phyloP scores from a whole-genome alignment of 2,113 vertebrate genomes.

The Macrotus californicus region DNA sequence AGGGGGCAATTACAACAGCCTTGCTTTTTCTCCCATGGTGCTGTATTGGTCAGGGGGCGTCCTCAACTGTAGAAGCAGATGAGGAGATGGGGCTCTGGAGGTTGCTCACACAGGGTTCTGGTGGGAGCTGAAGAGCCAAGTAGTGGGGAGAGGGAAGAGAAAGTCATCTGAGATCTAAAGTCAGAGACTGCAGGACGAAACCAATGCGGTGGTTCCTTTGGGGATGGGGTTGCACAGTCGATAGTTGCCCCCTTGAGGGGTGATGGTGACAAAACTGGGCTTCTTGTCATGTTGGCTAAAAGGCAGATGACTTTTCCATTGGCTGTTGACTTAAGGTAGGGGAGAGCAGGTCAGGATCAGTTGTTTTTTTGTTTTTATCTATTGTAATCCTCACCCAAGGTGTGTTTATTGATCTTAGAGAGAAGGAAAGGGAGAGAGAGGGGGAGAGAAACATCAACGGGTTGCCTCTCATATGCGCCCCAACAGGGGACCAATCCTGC shows the following conservation, averaged over 20 bases:
- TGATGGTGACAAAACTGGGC: background rate
- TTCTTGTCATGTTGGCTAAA: background rate
- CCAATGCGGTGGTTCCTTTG: background rate
- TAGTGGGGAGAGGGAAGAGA: background rate
- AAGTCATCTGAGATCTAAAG: background rate
- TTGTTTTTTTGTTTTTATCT: too few species aligned
- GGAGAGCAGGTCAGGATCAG: background rate
- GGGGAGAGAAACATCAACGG: too few species aligned
- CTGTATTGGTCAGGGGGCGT: background rate
- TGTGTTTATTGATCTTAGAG: too few species aligned
- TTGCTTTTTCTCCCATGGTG: background rate
- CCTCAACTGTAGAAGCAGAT: background rate
- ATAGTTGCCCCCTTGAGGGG: background rate
- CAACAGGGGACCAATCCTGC: too few species aligned
- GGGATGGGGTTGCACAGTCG: background rate
- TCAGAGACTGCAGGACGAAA: background rate
- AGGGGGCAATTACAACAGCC: background rate
- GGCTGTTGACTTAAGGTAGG: background rate
- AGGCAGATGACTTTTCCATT: background rate
- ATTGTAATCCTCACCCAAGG: too few species aligned
- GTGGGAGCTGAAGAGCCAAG: background rate
- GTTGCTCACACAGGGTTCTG: background rate
- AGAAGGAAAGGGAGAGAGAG: too few species aligned
- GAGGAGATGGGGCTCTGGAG: too few species aligned
- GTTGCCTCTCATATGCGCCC: too few species aligned